Conservation (phyloP, 2,113 vertebrate genomes). For the Pseudolaguvia tuberculata region DNA sequence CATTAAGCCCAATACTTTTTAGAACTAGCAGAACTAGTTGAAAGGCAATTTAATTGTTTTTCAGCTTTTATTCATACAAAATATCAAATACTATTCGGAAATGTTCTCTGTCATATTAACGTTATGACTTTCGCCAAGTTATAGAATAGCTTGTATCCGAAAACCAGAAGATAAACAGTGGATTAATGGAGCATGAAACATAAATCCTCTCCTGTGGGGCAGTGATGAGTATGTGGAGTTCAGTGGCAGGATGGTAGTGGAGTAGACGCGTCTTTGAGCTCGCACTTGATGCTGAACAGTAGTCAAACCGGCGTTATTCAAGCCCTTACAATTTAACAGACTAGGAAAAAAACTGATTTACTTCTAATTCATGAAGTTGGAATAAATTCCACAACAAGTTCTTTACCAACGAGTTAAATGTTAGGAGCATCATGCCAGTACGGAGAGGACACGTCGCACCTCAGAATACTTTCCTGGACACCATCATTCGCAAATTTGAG, state of each 20-base stretch:
- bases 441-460: conserved; percentile 84
- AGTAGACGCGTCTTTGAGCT: not conserved
- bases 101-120: not conserved
- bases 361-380: not conserved
- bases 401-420: not conserved
- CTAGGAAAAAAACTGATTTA: not conserved
- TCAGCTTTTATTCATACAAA: not conserved
- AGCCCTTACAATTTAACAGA: not conserved
- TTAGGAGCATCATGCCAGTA: conserved; percentile 74
- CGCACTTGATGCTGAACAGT: not conserved
- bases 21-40: not conserved
- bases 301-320: not conserved
- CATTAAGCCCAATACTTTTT: not conserved
- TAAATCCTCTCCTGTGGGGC: not conserved
- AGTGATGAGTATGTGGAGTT: conserved; percentile 2
- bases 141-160: not conserved
- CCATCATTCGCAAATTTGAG: conserved; percentile 89
- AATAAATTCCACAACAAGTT: not conserved
- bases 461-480: conserved; percentile 88
- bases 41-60: not conserved
- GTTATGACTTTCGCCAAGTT: not conserved
- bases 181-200: conserved; percentile 10
- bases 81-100: not conserved
- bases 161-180: not conserved
- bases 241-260: not conserved